Percentiles rank a stretch among this genome's conserved stretches.
phyloP scores from a whole-genome alignment of 2,797 vertebrate genomes.

The Alexandromys oeconomus region DNA sequence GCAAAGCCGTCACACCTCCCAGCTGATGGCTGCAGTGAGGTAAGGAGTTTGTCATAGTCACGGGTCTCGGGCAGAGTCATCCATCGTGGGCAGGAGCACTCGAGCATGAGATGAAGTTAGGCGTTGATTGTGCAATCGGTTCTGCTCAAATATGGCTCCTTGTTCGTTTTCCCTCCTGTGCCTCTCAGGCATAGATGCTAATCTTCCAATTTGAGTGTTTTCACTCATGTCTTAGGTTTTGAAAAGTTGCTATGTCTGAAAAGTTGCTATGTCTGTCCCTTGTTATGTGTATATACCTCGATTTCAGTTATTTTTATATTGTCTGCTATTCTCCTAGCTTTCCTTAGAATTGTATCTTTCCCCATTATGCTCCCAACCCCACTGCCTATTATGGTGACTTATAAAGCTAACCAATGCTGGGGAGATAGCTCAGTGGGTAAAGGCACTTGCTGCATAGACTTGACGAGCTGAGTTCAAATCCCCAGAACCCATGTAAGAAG shows the following conservation, averaged over 20 bases:
- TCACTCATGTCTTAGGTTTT: background rate
- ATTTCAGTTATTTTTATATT: background rate
- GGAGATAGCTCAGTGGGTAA: background rate
- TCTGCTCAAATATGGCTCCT: background rate
- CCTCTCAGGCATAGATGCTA: background rate
- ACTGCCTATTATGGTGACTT: background rate
- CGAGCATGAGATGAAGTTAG: no score
- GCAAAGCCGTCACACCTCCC: slow-evolving; percentile 50
- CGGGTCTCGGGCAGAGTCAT: background rate
- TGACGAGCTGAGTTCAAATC: background rate
- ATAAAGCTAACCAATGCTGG: background rate
- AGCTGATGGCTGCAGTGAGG: slow-evolving; percentile 82
- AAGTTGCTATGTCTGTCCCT: background rate
- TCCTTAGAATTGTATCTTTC: background rate
- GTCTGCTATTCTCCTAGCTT: background rate
- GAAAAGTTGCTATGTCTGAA: background rate
- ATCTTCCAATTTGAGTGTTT: background rate
- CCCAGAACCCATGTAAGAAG: background rate
- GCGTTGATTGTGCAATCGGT: accelerated
- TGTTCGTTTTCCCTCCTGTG: background rate
- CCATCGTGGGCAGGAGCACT: accelerated
- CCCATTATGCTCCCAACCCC: background rate
- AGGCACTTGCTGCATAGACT: background rate
- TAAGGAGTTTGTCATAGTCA: slow-evolving; percentile 69
- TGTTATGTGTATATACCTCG: background rate